Evolutionary conservation across 2,797 vertebrate genomes (phyloP), one percentile per base, ranked within the genome.

Genomic region (Nannoperca australis): DNA sequence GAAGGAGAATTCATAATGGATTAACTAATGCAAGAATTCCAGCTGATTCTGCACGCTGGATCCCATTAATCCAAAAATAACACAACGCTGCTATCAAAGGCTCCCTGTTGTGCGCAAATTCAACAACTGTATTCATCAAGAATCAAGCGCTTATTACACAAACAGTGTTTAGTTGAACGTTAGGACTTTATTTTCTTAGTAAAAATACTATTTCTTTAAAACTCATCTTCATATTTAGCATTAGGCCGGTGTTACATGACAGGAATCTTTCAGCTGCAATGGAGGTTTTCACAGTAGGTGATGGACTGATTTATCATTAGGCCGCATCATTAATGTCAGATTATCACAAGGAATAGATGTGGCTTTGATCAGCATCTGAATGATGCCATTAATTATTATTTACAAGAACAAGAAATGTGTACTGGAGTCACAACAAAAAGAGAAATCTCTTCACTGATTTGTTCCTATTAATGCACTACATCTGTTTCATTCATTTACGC

Each of bases 1-100:
- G 8, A 79, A 81, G 85, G 77, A 40, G 38, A 81, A 89, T 78
- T 81, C 73, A 88, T 40, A 36, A 32, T 34, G 65, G 73, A 89
- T 90, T 76, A 84, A 82, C 75, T 18, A 68, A 83, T 69, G 55
- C 64, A 44, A 60, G 70, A 76, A 67, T 67, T 85, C 79, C 69
- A 79, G 75, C 56, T 72, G 80, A 84, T 76, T 86, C 59, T 85
- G 76, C 66, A 63, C 2, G 5, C 67, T 73, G 67, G 50, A 66
- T 22, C 76, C 44, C 66, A 55, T 81, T 53, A 73, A 78, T 66
- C 53, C 78, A 84, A 73, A 85, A 84, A 79, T 50, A 84, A 85
- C 65, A 82, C 1, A 12, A 45, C 0, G 15, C 36, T 8, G 60
- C 56, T 65, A 45, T 53, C 32, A 22, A 38, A 68, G 27, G 22